Evolutionary conservation across 2,113 vertebrate genomes (phyloP).

Genomic region (Shinisaurus crocodilurus): DNA sequence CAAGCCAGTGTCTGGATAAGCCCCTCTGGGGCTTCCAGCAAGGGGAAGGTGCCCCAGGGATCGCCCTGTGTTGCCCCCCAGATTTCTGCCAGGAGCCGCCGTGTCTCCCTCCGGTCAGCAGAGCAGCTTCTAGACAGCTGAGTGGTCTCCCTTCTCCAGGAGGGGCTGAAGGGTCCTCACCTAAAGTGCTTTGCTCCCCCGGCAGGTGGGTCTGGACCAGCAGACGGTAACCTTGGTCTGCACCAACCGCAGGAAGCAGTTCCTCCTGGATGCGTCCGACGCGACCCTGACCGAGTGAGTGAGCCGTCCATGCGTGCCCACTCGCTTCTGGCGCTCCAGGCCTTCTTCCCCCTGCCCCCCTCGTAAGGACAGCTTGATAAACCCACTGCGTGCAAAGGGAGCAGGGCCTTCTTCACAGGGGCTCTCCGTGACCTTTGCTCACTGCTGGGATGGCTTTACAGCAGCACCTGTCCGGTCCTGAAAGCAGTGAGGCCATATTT

Average conservation of each 20-base stretch:
- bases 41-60: no score
- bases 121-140: not conserved
- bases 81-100: not conserved
- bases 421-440: not conserved
- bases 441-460: not conserved
- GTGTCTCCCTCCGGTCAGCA: not conserved
- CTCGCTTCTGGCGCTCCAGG: no score
- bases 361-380: not conserved
- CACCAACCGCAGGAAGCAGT: conserved; percentile 93
- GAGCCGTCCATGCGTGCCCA: fast-evolving
- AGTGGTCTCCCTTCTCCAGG: not conserved
- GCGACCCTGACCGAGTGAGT: conserved; percentile 89
- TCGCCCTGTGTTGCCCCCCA: no score
- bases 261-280: conserved; percentile 92
- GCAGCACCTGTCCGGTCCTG: not conserved
- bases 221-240: conserved; percentile 93
- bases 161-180: not conserved
- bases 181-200: not conserved
- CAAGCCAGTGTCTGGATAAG: no score
- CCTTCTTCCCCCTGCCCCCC: not conserved
- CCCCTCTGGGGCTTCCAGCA: no score
- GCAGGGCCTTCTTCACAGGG: not conserved
- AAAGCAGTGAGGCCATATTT: not conserved
- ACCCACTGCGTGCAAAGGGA: not conserved
- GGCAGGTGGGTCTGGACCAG: conserved; percentile 94